Conservation (phyloP, 2,797 vertebrate species). For the Halcyon chelicuti region DNA sequence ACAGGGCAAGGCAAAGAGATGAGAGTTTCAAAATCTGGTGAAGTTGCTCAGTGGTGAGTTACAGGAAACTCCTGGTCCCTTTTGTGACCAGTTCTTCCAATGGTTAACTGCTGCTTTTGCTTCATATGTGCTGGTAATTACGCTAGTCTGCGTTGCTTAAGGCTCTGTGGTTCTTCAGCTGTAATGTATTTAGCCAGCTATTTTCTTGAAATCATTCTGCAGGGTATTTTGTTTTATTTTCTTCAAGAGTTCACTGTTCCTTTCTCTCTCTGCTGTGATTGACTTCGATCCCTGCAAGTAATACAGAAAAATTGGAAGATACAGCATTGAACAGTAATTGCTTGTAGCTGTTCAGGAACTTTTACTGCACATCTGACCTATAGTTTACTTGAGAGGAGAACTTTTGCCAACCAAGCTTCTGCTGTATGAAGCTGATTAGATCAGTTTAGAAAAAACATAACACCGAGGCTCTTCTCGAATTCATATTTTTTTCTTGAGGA, state of each 20-base stretch:
- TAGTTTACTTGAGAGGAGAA: background rate
- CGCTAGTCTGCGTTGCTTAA: background rate
- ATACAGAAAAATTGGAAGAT: background rate
- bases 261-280: background rate
- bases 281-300: background rate
- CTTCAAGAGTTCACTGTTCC: background rate
- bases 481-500: background rate
- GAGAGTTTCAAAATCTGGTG: background rate
- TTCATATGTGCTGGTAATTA: background rate
- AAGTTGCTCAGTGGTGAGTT: background rate
- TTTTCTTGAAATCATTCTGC: constrained; percentile 29
- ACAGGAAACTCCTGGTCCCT: background rate
- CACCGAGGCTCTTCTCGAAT: background rate
- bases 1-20: background rate
- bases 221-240: background rate
- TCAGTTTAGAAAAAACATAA: background rate
- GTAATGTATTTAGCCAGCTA: background rate
- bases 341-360: constrained; percentile 17
- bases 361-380: background rate
- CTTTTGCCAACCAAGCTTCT: background rate
- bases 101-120: background rate
- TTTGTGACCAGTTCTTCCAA: background rate
- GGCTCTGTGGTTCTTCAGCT: background rate
- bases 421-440: background rate
- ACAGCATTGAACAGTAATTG: background rate